Conservation (phyloP, 2,797 vertebrate species). For the Novumbra hubbsi region DNA sequence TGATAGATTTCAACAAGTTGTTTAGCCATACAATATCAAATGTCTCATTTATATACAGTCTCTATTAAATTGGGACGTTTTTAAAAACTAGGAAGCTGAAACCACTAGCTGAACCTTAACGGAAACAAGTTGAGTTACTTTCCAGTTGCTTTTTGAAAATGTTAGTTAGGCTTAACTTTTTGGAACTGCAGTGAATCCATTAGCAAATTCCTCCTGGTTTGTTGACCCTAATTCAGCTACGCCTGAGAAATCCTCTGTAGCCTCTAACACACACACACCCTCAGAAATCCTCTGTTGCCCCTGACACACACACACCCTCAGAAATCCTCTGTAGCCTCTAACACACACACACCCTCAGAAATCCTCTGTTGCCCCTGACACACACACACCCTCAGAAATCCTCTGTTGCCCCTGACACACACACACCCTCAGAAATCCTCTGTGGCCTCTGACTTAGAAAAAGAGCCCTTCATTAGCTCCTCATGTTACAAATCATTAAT, state of each 20-base stretch:
- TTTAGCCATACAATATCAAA: conserved; percentile 21
- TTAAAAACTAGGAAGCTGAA: conserved; percentile 22
- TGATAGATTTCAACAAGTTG: conserved; percentile 38
- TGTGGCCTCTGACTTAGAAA: conserved; percentile 29
- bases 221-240: conserved; percentile 24
- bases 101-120: background rate
- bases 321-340: conserved; percentile 16
- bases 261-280: conserved; percentile 22
- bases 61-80: background rate
- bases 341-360: background rate
- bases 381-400: background rate
- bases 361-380: background rate
- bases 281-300: background rate
- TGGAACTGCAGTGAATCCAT: conserved; percentile 24
- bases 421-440: conserved; percentile 2
- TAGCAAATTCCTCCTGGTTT: conserved; percentile 33
- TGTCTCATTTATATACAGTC: too few species aligned
- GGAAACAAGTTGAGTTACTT: background rate
- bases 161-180: conserved; percentile 12
- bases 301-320: background rate
- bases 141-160: background rate
- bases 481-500: conserved; percentile 36
- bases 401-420: conserved; percentile 16
- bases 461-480: conserved; percentile 41
- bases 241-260: conserved; percentile 28